phyloP scores from a whole-genome alignment of 2,888 invertebrate species.

The Ectemnius lituratus region DNA sequence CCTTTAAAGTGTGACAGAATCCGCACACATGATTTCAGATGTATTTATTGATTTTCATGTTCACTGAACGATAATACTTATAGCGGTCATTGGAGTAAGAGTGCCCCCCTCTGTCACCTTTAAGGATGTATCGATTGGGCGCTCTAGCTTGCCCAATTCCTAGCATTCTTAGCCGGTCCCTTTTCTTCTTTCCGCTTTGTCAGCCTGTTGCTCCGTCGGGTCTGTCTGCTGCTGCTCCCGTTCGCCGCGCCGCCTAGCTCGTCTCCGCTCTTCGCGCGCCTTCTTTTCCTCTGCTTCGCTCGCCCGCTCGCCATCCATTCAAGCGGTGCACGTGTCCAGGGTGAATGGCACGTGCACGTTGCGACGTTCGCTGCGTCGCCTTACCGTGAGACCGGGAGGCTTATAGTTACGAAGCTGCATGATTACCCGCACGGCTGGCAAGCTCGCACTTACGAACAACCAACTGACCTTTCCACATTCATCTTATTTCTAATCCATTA shows the following conservation, averaged over 20 bases:
- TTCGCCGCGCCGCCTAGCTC: slow-evolving; percentile 1
- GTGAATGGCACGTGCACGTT: slow-evolving; percentile 62
- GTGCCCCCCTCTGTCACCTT: not conserved
- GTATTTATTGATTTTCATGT: too few species aligned
- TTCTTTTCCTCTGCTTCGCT: slow-evolving; percentile 16
- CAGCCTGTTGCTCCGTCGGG: slow-evolving; percentile 36
- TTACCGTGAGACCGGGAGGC: slow-evolving; percentile 36
- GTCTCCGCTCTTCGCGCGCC: slow-evolving; percentile 18
- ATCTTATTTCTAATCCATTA: too few species aligned
- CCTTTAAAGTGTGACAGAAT: too few species aligned
- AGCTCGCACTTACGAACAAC: not conserved
- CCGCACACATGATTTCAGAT: too few species aligned
- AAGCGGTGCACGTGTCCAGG: slow-evolving; percentile 62
- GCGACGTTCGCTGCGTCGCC: slow-evolving; percentile 40
- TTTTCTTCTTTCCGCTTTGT: slow-evolving; percentile 16
- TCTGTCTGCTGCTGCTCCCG: slow-evolving; percentile 61
- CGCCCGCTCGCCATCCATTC: slow-evolving; percentile 48
- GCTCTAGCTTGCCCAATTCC: not conserved
- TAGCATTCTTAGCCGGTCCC: not conserved
- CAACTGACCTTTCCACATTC: too few species aligned
- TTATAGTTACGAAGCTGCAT: slow-evolving; percentile 17
- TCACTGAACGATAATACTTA: too few species aligned
- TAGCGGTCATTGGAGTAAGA: not conserved
- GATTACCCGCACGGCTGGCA: slow-evolving; percentile 11
- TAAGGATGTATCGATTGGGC: not conserved